Evolutionary conservation across 2,888 invertebrate genomes (phyloP), one percentile per base, ranked within the genome.

Genomic region (Aphodius sticticus): DNA sequence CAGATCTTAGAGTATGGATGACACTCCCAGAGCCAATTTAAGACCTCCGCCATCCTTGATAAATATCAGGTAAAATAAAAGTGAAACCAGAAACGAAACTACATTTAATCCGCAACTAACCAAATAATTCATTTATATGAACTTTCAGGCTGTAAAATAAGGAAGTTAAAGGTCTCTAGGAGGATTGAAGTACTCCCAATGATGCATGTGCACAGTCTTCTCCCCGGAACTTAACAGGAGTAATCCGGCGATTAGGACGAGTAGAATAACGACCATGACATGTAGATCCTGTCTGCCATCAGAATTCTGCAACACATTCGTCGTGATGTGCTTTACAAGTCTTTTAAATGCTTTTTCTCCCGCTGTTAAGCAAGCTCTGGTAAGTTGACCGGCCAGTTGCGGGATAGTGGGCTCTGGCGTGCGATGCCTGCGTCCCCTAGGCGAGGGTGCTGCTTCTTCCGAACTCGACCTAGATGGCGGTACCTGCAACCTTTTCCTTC

Each of bases 101-200:
- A 53, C 1, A 53, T 53, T 53, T 53, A 9, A 53, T 53, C 12
- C 3, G 1, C 26, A 26, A 53, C 7, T 53, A 53, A 5, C 53
- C 4, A 7, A 53, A 12, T 53, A 53, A 53, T 53, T 7, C 12
- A 9, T 53, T 53, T 53, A 9, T 53, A 53, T 12, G 53, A 77
- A 76, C 9, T 78, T 78, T 53, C 26, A 72, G 69, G 12, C n/a
- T 16, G 53, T 16, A 53, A 76, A 72, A 74, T 26, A 35, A 53
- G 36, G 70, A 15, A 37, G 16, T 86, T 85, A 89, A 83, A 87
- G 85, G 84, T 89, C 92, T 81, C 93, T 93, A 7, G 96, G 96
- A 12, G 96, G 96, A 90, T 96, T 96, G 85, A 96, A 95, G 88
- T 94, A 96, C 88, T 96, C 96, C 96, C 96, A 96, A 85, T 96